These are phyloP conservation scores for Ameiurus melas DNA, from an alignment of 2,113 vertebrate species.

Conservation along the genomic window DNA sequence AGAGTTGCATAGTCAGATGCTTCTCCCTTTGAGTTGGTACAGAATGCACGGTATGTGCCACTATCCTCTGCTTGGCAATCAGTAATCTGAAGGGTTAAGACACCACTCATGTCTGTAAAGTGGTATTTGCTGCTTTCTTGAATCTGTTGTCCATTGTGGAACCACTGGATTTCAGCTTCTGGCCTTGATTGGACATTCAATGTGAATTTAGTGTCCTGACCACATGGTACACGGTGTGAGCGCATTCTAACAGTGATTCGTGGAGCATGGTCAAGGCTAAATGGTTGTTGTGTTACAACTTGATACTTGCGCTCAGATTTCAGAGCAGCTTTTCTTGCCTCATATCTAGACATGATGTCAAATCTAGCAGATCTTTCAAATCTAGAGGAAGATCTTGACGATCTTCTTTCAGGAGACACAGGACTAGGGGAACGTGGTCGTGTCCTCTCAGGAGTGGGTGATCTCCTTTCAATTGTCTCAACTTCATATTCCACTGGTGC, in stretches of 20 bases:
- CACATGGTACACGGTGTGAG: constrained; percentile 87
- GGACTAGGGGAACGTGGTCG: constrained; percentile 98
- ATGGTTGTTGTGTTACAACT: constrained; percentile 92
- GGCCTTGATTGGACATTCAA: constrained; percentile 94
- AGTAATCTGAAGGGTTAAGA: constrained; percentile 87
- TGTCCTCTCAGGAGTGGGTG: constrained; percentile 96
- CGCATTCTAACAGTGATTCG: constrained; percentile 96
- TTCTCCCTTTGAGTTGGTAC: constrained; percentile 91
- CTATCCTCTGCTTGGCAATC: constrained; percentile 91
- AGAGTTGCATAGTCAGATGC: constrained; percentile 94
- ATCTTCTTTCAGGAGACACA: constrained; percentile 83
- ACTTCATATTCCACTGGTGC: constrained; percentile 68
- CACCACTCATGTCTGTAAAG: constrained; percentile 89
- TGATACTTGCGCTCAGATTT: constrained; percentile 94
- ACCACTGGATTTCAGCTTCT: constrained; percentile 88
- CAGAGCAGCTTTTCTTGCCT: constrained; percentile 94
- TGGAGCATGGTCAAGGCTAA: constrained; percentile 91
- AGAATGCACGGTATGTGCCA: constrained; percentile 91
- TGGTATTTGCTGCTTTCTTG: constrained; percentile 86
- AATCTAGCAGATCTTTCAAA: constrained; percentile 96
- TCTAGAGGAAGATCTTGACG: constrained; percentile 85
- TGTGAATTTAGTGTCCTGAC: constrained; percentile 92
- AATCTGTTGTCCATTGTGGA: constrained; percentile 86
- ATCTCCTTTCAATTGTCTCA: constrained; percentile 80
- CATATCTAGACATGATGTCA: constrained; percentile 97